phyloP scores from a whole-genome alignment of 2,888 invertebrate species.

The Pristionchus mayeri region DNA sequence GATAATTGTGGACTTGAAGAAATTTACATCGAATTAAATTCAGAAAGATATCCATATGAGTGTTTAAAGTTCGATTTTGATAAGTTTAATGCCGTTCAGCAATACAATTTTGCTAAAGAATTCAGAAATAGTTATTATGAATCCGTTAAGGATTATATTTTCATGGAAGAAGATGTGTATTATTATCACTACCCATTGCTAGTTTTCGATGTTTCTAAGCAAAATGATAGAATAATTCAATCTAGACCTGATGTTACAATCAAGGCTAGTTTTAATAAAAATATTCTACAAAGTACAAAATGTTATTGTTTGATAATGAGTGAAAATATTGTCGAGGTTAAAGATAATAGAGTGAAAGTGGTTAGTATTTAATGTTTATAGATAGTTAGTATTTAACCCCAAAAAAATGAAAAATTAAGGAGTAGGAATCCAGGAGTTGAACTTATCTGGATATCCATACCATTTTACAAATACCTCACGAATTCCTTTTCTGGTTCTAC shows the following conservation, averaged over 20 bases:
- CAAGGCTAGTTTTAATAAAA: conserved; percentile 59
- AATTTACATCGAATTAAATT: conserved; percentile 64
- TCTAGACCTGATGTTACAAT: conserved; percentile 64
- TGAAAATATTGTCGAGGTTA: too few species aligned
- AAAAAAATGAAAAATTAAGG: too few species aligned
- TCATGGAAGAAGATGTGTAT: conserved; percentile 61
- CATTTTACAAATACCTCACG: conserved; percentile 55
- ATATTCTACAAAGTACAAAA: conserved; percentile 53
- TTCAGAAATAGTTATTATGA: conserved; percentile 24
- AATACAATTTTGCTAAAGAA: conserved; percentile 62
- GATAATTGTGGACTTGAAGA: conserved; percentile 65
- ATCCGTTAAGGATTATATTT: not conserved
- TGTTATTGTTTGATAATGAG: too few species aligned
- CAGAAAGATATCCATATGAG: conserved; percentile 56
- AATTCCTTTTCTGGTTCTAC: not conserved
- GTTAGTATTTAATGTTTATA: conserved; percentile 40
- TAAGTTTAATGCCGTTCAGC: conserved; percentile 56
- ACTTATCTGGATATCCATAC: conserved; percentile 60
- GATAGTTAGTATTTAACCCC: too few species aligned
- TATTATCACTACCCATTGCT: conserved; percentile 58
- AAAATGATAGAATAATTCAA: too few species aligned
- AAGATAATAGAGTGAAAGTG: not conserved
- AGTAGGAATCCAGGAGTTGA: conserved; percentile 42
- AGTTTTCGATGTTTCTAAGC: conserved; percentile 19
- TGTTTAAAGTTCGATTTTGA: conserved; percentile 17